These are phyloP conservation scores for Scrobipalpa costella DNA, from an alignment of 2,888 invertebrate genomes.

Conservation along the genomic window DNA sequence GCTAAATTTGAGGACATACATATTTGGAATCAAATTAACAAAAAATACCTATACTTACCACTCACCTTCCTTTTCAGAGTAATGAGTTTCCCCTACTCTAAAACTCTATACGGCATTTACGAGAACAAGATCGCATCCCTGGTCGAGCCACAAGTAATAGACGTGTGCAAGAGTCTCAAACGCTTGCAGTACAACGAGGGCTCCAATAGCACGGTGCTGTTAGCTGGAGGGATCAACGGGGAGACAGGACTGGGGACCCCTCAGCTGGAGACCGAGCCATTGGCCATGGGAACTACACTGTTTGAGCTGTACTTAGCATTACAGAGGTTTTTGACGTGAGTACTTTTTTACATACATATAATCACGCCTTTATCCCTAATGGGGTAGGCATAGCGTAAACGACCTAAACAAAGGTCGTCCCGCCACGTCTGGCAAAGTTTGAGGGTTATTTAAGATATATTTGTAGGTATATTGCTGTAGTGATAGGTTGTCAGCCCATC, in stretches of 20 bases:
- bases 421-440: too few species aligned
- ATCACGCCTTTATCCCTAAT: too few species aligned
- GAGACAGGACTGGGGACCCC: slow-evolving; percentile 72
- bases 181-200: slow-evolving; percentile 78
- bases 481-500: too few species aligned
- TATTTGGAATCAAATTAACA: neutral
- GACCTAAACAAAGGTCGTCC: too few species aligned
- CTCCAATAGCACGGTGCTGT: slow-evolving; percentile 61
- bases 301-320: slow-evolving; percentile 96
- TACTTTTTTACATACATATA: too few species aligned
- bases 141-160: slow-evolving; percentile 85
- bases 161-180: slow-evolving; percentile 88
- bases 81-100: slow-evolving; percentile 87
- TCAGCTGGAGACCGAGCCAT: slow-evolving; percentile 81
- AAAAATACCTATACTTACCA: neutral
- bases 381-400: too few species aligned
- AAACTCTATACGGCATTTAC: slow-evolving; percentile 86
- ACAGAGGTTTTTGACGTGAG: slow-evolving; percentile 91
- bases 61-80: slow-evolving; percentile 73
- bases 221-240: slow-evolving; percentile 79
- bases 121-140: slow-evolving; percentile 86
- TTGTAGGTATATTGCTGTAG: too few species aligned
- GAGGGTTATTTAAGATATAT: too few species aligned
- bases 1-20: neutral
- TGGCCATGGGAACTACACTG: slow-evolving; percentile 92